Base-by-base conservation (phyloP, 1,140 invertebrate genomes). In the Camponotus pennsylvanicus region DNA sequence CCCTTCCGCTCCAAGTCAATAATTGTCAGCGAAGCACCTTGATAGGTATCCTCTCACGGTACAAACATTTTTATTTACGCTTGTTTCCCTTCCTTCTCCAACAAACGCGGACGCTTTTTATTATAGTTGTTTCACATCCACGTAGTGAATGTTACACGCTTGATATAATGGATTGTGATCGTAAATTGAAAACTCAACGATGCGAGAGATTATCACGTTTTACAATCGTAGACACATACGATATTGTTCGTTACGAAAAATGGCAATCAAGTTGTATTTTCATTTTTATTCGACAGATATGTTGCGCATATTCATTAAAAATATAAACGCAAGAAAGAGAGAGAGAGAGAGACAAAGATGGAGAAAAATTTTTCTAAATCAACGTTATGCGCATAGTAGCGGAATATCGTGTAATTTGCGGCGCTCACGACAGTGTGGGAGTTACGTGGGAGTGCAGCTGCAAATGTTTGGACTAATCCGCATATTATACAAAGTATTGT, bases 401-500 rank as follows among this genome's bases (percentile, higher is more conserved):
- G 55, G 69, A 64, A 83, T 75, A 75, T 59, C 79, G n/a, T 61
- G 69, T 63, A 83, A 83, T 83, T 83, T 83, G 79, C 32, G 32
- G 52, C 69, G 55, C 45, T 73, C 42, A 61, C 55, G 13, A 27
- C 55, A 13, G 34, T 40, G 55, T 49, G 27, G 40, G 79, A 82
- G 55, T 63, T 73, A 57, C 27, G 40, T 27, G 27, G 27, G 27
- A 37, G 69, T 61, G 42, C 55, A 37, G 73, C 79, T 83, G 79
- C 69, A 83, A 83, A 83, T 83, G 79, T 83, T 83, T 83, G 55
- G 79, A 75, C 79, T 83, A 83, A 83, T 83, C 79, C 79, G 79
- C 69, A 83, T 83, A 75, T 83, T 83, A 83, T 83, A 83, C 79
- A 75, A 83, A 83, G 55, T 83, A 83, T 83, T 83, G 79, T 83